These are phyloP conservation scores for Trypoxylon attenuatum DNA, from an alignment of 2,888 invertebrate genomes.

Conservation along the genomic window DNA sequence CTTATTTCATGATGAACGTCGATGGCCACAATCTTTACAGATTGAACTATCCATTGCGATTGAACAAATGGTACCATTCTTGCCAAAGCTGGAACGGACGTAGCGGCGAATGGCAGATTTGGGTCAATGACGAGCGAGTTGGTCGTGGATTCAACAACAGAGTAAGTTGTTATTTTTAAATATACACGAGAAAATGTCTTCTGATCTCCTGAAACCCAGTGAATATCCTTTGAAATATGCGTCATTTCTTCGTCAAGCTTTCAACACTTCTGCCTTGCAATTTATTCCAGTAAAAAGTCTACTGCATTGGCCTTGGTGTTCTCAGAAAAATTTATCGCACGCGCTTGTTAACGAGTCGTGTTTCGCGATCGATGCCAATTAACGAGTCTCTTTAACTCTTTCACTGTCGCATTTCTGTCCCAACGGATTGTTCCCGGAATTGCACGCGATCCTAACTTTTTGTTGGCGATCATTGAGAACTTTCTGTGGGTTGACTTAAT, in stretches of 20 bases:
- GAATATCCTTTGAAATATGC: background rate
- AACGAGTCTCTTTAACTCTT: too few species aligned
- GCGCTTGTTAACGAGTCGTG: background rate
- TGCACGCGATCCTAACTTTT: too few species aligned
- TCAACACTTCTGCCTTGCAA: too few species aligned
- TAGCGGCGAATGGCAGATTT: slow-evolving; percentile 93
- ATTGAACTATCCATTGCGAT: slow-evolving; percentile 81
- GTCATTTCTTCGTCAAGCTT: background rate
- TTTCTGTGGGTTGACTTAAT: too few species aligned
- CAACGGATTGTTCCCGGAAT: too few species aligned
- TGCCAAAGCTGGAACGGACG: slow-evolving; percentile 93
- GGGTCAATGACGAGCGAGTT: slow-evolving; percentile 90
- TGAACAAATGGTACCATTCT: slow-evolving; percentile 88
- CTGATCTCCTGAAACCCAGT: background rate
- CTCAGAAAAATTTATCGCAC: background rate
- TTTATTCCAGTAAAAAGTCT: background rate
- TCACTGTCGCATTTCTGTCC: too few species aligned
- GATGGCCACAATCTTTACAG: slow-evolving; percentile 89
- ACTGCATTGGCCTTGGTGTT: background rate
- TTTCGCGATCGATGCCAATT: background rate
- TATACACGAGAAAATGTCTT: background rate
- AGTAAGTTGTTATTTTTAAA: slow-evolving; percentile 76
- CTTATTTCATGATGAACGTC: slow-evolving; percentile 87
- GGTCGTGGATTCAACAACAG: slow-evolving; percentile 91
- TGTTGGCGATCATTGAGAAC: too few species aligned